Evolutionary conservation across 2,113 vertebrate species (phyloP), one percentile per base, ranked within the genome.

Genomic region (Tonatia bakeri): DNA sequence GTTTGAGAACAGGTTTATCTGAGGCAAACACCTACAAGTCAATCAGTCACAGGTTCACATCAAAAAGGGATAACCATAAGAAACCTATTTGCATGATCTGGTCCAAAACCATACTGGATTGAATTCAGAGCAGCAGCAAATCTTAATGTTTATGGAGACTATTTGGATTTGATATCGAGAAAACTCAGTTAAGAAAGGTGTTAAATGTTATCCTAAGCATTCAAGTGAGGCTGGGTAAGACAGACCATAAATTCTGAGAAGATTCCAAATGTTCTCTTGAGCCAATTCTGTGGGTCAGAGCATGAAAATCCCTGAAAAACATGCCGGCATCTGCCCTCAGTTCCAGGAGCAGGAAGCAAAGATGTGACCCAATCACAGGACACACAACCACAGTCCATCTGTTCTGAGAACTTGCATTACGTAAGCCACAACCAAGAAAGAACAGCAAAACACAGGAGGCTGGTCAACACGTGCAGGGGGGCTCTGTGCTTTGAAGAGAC

Each of bases 311-410:
- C 43, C 61, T 54, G 22, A 95, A 47, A 95, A 94, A 90, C 40
- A 97, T n/a, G 85, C 43, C 83, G 87, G 85, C 61, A 93, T 64
- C 76, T 95, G 81, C 87, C 83, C 87, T 97, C 90, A 91, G 80
- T 81, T 96, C 50, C 77, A 96, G 85, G 96, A 94, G 54, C 88
- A 96, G 91, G 82, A 97, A 96, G 50, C 36, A 65, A 93, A 90
- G 92, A 97, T 77, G 76, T 93, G 92, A 96, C 80, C 54, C 79
- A 96, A 81, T 96, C 95, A 97, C 93, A 97, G 96, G 89, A 43
- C 43, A 88, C 52, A 45, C 96, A 96, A 96, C 90, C 91, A 94
- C 87, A 91, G 90, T 76, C 85, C 93, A 95, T 86, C 95, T 97
- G 91, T 89, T 95, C 83, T 91, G 77, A 96, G 72, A 85, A 79